Evolutionary conservation across 2,113 vertebrate genomes (phyloP).

Genomic region (Centrocercus urophasianus): DNA sequence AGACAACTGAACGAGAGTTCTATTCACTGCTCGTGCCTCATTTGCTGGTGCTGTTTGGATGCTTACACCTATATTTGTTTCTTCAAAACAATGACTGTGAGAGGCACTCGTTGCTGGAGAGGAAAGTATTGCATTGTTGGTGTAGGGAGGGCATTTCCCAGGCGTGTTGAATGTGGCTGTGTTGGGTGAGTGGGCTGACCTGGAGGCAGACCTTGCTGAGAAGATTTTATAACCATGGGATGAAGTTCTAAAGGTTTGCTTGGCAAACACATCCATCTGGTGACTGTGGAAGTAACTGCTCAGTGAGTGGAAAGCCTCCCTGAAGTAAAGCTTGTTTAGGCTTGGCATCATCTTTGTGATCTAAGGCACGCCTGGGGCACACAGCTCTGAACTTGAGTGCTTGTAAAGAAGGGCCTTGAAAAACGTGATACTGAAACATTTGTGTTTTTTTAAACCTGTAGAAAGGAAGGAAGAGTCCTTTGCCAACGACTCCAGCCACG

Average conservation of each 20-base stretch:
- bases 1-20: not conserved
- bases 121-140: too few species aligned
- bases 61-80: too few species aligned
- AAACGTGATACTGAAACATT: constrained; percentile 26
- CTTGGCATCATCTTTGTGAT: not conserved
- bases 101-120: too few species aligned
- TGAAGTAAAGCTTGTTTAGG: not conserved
- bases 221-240: not conserved
- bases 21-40: too few species aligned
- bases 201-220: not conserved
- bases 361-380: not conserved
- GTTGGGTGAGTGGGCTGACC: not conserved
- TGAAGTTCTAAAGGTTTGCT: not conserved
- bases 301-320: not conserved
- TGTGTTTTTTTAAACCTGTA: constrained; percentile 65
- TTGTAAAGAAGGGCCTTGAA: not conserved
- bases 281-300: rapidly evolving
- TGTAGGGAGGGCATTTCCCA: not conserved
- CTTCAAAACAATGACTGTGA: too few species aligned
- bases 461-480: constrained; percentile 73
- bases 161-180: not conserved
- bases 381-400: not conserved
- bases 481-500: constrained; percentile 73
- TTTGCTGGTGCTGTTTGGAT: too few species aligned
- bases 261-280: not conserved